Base-by-base conservation (phyloP, 2,888 invertebrate genomes). In the Mylabris sibirica region DNA sequence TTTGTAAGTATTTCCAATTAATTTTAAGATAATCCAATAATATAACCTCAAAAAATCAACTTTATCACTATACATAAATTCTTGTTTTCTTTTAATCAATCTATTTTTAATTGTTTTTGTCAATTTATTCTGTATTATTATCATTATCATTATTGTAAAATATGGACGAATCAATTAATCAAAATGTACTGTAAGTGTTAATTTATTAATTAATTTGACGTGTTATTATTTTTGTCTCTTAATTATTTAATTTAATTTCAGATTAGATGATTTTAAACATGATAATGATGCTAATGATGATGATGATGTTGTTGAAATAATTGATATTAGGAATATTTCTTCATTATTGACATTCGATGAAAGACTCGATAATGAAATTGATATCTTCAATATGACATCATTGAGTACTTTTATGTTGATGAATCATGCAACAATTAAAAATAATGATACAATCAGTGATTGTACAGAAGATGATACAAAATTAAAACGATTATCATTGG, bases 401-500 rank as follows among this genome's bases (percentile, higher is more conserved):
- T 69, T 84, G 22, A 78, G 80, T 34, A 78, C 79, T 0, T 73
- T 82, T 9, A 74, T 83, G 67, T 74, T 83, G 66, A 66, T 59
- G 63, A 65, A 30, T 9, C 60, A 68, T 24, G 62, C 63, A 14
- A 59, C 65, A 17, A 20, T 44, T 1, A 67, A 59, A 14, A 63
- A 38, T 20, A 26, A 38, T n/a, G 34, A 60, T n/a, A n/a, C n/a
- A n/a, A 20, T 4, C 5, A 38, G 57, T 24, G 20, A 30, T 8
- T 57, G 61, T 49, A 34, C 26, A 12, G 65, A 70, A 53, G 80
- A 84, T 60, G 88, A 88, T 59, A 88, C 89, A 49, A 87, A 89
- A 57, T 85, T 88, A 4, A 86, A 87, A 34, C 87, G 88, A 75
- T 85, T 93, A 63, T 91, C 91, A 0, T 80, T 93, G 70, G 92